These are phyloP conservation scores for Lathamus discolor DNA, from an alignment of 2,113 vertebrate species.

Conservation along the genomic window DNA sequence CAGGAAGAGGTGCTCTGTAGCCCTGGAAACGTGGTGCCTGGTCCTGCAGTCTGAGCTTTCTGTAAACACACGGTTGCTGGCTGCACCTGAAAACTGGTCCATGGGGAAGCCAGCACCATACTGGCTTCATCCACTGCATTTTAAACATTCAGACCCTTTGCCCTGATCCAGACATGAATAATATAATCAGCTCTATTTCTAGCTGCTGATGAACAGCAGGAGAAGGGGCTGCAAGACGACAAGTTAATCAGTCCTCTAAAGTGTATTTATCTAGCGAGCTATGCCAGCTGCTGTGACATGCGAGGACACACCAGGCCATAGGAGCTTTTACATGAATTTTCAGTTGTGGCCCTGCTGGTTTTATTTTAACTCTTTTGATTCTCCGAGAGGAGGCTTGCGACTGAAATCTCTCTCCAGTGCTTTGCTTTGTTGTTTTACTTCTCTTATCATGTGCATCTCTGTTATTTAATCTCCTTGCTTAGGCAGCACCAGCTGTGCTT, in stretches of 20 bases:
- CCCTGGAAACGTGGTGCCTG: background rate
- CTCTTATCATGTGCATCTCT: background rate
- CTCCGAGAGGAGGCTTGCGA: background rate
- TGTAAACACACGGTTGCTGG: background rate
- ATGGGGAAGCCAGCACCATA: accelerated
- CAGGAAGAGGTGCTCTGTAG: slow-evolving; percentile 12
- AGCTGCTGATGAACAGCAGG: background rate
- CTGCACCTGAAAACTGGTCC: background rate
- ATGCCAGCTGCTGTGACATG: slow-evolving; percentile 4
- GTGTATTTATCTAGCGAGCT: slow-evolving; percentile 30
- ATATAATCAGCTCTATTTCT: background rate
- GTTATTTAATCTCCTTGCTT: slow-evolving; percentile 19
- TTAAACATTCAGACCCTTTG: background rate
- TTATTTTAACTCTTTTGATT: slow-evolving; percentile 45
- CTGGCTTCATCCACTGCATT: background rate
- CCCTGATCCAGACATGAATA: background rate
- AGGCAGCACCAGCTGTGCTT: background rate
- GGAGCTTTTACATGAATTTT: background rate
- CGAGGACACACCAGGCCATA: background rate
- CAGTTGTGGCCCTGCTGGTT: background rate
- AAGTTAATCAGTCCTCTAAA: slow-evolving; percentile 38
- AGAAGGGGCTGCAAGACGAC: background rate
- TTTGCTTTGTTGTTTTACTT: slow-evolving; percentile 26
- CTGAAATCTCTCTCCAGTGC: background rate
- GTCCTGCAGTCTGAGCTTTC: background rate